Evolutionary conservation across 2,113 vertebrate genomes (phyloP).

Genomic region (Corvus moneduloides): DNA sequence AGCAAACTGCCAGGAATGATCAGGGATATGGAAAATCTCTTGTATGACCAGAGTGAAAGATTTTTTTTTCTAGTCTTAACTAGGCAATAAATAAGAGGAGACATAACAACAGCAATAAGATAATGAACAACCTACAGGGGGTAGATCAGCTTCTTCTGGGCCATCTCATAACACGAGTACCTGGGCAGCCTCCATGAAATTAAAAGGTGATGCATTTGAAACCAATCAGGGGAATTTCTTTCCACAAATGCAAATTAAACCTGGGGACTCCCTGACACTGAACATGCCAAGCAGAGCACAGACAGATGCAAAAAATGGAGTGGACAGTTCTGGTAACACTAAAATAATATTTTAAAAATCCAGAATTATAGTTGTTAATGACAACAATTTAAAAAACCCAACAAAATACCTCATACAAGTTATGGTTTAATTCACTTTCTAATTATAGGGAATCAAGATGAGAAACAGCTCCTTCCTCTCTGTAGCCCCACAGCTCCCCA

Average conservation of each 20-base stretch:
- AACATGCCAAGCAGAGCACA: background rate
- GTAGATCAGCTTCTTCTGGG: slow-evolving; percentile 1
- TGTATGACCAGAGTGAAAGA: background rate
- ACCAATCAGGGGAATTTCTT: background rate
- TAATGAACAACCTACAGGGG: background rate
- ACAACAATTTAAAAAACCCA: background rate
- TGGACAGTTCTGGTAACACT: background rate
- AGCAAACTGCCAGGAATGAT: background rate
- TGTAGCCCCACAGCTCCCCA: background rate
- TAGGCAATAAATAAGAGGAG: background rate
- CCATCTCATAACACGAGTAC: background rate
- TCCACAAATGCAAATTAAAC: background rate
- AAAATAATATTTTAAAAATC: background rate
- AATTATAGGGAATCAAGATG: background rate
- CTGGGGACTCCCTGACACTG: background rate
- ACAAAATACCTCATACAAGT: background rate
- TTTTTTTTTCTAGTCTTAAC: background rate
- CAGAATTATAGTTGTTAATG: background rate
- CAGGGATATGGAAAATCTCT: background rate
- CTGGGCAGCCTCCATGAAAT: slow-evolving; percentile 8
- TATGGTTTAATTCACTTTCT: background rate
- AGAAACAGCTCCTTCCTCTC: background rate
- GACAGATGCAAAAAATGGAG: background rate
- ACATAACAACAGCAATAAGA: background rate
- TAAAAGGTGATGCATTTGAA: background rate